Percentiles rank a stretch among this genome's conserved stretches.
phyloP scores from a whole-genome alignment of 2,888 invertebrate species.

The Carterocephalus palaemon region DNA sequence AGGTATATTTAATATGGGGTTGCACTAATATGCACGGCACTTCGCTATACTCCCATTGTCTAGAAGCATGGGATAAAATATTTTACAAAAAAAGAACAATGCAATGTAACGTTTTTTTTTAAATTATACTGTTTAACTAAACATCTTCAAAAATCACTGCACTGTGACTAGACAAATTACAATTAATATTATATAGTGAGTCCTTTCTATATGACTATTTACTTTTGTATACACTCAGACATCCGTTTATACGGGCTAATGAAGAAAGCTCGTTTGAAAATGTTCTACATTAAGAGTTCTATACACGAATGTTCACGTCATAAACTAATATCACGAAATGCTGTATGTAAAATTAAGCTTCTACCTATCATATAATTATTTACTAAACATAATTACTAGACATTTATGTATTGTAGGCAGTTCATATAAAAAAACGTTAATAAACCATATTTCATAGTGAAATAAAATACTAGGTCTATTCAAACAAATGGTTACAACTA shows the following conservation, averaged over 20 bases:
- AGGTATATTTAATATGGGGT: conserved; percentile 16
- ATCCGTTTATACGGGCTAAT: conserved; percentile 64
- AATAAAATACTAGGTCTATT: neutral
- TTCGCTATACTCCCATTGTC: conserved; percentile 47
- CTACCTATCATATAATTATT: conserved; percentile 45
- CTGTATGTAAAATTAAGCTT: conserved; percentile 47
- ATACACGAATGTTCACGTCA: conserved; percentile 3
- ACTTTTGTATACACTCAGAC: conserved; percentile 34
- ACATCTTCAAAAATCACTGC: conserved; percentile 16
- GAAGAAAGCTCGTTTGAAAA: conserved; percentile 73
- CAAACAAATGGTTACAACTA: too few species aligned
- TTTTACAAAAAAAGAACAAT: conserved; percentile 38
- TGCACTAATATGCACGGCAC: conserved; percentile 38
- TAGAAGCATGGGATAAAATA: conserved; percentile 51
- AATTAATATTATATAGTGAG: conserved; percentile 41
- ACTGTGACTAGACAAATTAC: conserved; percentile 30
- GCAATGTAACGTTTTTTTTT: conserved; percentile 36
- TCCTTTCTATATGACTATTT: conserved; percentile 53
- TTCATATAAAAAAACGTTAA: conserved; percentile 3
- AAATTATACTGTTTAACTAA: conserved; percentile 4
- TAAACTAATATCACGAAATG: conserved; percentile 58
- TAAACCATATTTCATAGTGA: neutral
- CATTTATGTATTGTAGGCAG: conserved; percentile 11
- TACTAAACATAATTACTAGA: conserved; percentile 11
- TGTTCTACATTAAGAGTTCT: conserved; percentile 52